Percentiles rank a stretch among this genome's conserved stretches.
These are phyloP conservation scores for Podilymbus podiceps DNA, from an alignment of 2,113 vertebrate genomes.

Conservation along the genomic window DNA sequence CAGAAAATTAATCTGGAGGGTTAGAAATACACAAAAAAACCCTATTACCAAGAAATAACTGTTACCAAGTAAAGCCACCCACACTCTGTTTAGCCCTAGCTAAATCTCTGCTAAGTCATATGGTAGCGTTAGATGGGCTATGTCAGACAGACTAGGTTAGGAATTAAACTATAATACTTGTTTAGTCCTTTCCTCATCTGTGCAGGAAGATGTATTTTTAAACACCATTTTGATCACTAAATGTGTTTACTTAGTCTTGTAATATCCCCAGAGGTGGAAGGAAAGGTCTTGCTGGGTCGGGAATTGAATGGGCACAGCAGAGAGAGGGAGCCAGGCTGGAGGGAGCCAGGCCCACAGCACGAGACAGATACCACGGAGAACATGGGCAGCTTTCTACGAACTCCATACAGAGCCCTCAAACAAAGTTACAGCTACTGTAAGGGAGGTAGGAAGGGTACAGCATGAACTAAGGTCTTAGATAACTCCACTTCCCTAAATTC, in stretches of 20 bases:
- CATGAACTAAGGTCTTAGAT: background rate
- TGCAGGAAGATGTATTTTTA: background rate
- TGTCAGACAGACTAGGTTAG: no score
- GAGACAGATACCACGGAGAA: background rate
- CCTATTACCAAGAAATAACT: no score
- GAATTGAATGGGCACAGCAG: background rate
- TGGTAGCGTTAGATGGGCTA: rapidly evolving
- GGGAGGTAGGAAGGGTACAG: background rate
- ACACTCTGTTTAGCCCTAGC: rapidly evolving
- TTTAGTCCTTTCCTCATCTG: background rate
- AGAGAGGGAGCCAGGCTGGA: background rate
- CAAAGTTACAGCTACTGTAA: background rate
- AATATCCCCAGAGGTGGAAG: background rate
- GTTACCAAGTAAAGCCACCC: background rate
- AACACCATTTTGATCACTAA: background rate
- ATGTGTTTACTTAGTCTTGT: background rate
- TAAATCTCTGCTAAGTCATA: background rate
- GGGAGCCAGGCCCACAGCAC: background rate
- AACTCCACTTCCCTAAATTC: background rate
- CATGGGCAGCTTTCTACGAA: background rate
- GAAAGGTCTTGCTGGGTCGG: background rate
- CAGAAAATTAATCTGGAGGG: background rate
- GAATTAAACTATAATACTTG: background rate
- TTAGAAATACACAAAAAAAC: background rate
- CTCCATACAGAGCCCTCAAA: background rate